These are phyloP conservation scores for Lomographa bimaculata DNA, from an alignment of 2,888 invertebrate genomes.

Conservation along the genomic window DNA sequence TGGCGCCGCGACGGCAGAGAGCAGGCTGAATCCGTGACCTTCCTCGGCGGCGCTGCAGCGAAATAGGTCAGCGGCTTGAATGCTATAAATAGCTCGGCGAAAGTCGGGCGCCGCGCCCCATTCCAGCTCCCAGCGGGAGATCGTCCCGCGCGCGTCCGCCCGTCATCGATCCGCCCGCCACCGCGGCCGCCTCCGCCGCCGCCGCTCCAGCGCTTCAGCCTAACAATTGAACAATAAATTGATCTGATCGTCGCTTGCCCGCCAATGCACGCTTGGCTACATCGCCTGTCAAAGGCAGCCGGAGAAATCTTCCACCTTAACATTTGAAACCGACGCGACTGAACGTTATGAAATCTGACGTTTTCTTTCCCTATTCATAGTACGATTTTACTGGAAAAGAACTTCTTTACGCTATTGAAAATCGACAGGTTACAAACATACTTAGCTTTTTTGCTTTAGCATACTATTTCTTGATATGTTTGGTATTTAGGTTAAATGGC, in stretches of 20 bases:
- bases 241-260: constrained; percentile 21
- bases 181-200: constrained; percentile 25
- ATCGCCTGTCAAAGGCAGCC: constrained; percentile 17
- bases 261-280: constrained; percentile 13
- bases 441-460: too few species aligned
- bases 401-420: too few species aligned
- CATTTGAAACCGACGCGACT: not conserved
- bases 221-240: constrained; percentile 29
- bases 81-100: constrained; percentile 82
- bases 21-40: constrained; percentile 81
- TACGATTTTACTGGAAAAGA: too few species aligned
- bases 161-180: constrained; percentile 50
- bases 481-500: too few species aligned
- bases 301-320: constrained; percentile 1
- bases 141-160: constrained; percentile 50
- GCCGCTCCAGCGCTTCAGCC: constrained; percentile 22
- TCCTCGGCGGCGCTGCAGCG: constrained; percentile 77
- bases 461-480: too few species aligned
- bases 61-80: constrained; percentile 83
- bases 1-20: constrained; percentile 75
- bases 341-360: too few species aligned
- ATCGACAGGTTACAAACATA: too few species aligned
- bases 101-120: constrained; percentile 79
- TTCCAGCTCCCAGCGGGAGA: constrained; percentile 63
- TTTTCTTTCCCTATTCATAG: too few species aligned